Base-by-base conservation (phyloP, 2,888 invertebrate genomes). In the Macrophya annulata region DNA sequence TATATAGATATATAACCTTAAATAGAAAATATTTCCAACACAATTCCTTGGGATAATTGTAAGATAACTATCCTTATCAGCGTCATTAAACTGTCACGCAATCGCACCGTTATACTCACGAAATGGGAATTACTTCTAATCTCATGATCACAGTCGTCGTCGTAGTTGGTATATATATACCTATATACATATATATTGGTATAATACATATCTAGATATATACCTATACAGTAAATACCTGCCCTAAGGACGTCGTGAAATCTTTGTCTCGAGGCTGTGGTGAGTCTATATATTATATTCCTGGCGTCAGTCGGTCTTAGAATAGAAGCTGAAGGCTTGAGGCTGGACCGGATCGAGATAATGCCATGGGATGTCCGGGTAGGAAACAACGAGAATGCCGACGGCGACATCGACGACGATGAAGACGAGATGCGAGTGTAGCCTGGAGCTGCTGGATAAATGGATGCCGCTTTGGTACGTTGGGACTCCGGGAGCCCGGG, bases 271-370 rank as follows among this genome's bases (percentile, higher is more conserved):
- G 37, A 37, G 31, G 37, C 37, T 37, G 21, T 31, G 55, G 25
- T 8, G 25, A 4, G 68, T 68, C 12, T 48, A 62, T 62, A 62
- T 25, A 62, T 51, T 40, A 71, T 71, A 71, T 40, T 40, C 31
- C 9, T 37, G 45, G 74, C 43, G 45, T 74, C 21, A 74, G 45
- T 74, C 21, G 25, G 43, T 74, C 45, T 25, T 74, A 25, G 68
- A 68, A 40, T 25, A 21, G 72, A 45, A 43, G 45, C 45, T 45
- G 43, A n/a, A 45, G 72, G n/a, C 62, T 81, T 10, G 59, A 21
- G 81, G 59, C 81, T 81, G 81, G 62, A 81, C 81, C 81, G 81
- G 62, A 81, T 81, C 81, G 37, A 81, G 81, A 81, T 81, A 81
- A 81, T 59, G n/a, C 59, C 62, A 21, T 43, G 81, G 81, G 43